Base-by-base conservation (phyloP, 2,888 invertebrate genomes). In the Synanthedon formicaeformis region DNA sequence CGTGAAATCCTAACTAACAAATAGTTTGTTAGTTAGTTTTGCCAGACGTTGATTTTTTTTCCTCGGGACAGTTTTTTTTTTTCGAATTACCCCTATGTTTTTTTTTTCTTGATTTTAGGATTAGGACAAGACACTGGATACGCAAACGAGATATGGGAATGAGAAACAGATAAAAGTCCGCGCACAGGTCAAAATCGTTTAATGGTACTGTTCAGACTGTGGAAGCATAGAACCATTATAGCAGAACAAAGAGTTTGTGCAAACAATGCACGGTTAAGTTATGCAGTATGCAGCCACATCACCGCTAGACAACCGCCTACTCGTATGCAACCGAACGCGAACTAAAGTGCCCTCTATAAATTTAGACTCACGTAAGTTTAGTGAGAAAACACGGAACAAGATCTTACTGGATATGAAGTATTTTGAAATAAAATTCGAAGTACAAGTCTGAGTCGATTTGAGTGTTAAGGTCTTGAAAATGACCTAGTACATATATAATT, bases 331-430 rank as follows among this genome's bases (percentile, higher is more conserved):
- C 61, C 50, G 40, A 50, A 61, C 62, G 58, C 55, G 64, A 71
- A 73, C 74, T 76, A 76, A 79, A 79, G 79, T 78, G 77, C 67
- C 70, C 66, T 59, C 75, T 73, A 84, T 85, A 84, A 83, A 85
- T 85, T 81, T 75, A 59, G 63, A 34, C 68, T 70, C 69, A 73
- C 75, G 78, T 77, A 81, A 81, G 73, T 83, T 84, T 80, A 81
- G 81, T 75, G 76, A 69, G 60, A 53, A 18, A 45, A 45, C 45
- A n/a, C 14, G 45, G 45, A 14, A 13, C 4, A 10, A 2, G 10
- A 45, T 45, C 13, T 45, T 8, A 45, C 45, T 45, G 14, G 45
- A 45, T 13, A 8, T 45, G 45, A 45, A 45, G 10, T 34, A 34
- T 8, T 34, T 34, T 34, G 10, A 34, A 34, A 34, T 34, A 34